Base-by-base conservation (phyloP, 2,797 vertebrate species). In the Aselliscus stoliczkanus region DNA sequence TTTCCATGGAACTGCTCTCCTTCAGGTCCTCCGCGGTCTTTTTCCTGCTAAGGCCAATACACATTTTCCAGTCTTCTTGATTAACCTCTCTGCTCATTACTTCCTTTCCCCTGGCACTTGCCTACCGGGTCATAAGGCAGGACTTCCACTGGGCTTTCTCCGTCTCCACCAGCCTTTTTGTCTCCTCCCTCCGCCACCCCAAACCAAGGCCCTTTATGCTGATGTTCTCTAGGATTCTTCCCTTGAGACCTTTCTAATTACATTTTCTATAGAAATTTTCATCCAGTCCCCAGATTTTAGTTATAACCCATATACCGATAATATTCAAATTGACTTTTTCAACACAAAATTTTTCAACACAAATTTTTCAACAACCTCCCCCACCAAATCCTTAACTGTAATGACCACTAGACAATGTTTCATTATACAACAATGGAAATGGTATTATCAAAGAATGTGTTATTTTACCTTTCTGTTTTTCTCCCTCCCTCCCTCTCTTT, bases 121-220 rank as follows among this genome's bases (percentile, higher is more conserved):
- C 42, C 21, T n/a, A 1, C 14, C 10, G 10, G 17, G 20, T 9
- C 73, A 25, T 54, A 3, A 2, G 44, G 44, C 15, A 44, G 72
- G 62, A 76, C 4, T 64, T 77, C 20, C 29, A 65, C 6, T 7
- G n/a, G 18, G 2, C 25, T 60, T 80, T 82, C 31, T 21, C 34
- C 18, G 44, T n/a, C 58, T 37, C 25, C 14, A 21, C 10, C 25
- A 14, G 70, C n/a, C 7, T 75, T 3, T 39, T 4, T 6, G 14
- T 4, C 34, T 54, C 2, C n/a, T 29, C 27, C 29, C 34, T 20
- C 12, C 31, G 31, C 20, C n/a, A 50, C 39, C 21, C 1, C 23
- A 8, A 0, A 4, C 5, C 13, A 4, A 8, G n/a, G 42, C 4
- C 6, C 1, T 39, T 47, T 27, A 31, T 37, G 12, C 25, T 64